A percentile compares a stretch with the other conserved stretches of the same genome.
Evolutionary conservation across 2,888 invertebrate genomes (phyloP).

Genomic region (Chloromyia formosa): DNA sequence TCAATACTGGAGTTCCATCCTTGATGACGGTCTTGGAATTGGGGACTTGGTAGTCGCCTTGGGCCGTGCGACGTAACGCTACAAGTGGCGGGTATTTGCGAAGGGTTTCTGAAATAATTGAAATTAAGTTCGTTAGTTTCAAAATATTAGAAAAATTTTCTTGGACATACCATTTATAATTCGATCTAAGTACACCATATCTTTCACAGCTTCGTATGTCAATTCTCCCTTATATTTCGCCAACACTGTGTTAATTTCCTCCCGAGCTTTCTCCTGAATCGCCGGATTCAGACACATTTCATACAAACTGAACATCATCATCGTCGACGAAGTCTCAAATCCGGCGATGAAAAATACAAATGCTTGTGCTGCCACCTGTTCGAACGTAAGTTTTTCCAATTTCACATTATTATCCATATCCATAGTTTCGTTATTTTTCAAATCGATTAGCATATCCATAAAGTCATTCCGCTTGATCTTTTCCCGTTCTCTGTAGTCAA

Average conservation of each 20-base stretch:
- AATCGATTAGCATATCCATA: conserved; percentile 66
- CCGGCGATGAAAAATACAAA: conserved; percentile 65
- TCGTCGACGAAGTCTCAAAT: conserved; percentile 71
- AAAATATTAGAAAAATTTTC: background rate
- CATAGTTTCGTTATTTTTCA: conserved; percentile 54
- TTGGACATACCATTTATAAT: conserved; percentile 62
- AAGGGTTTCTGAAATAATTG: background rate
- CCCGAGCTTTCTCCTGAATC: conserved; percentile 63
- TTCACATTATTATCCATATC: background rate
- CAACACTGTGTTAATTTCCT: conserved; percentile 62
- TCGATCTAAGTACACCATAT: conserved; percentile 65
- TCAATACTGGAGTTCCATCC: conserved; percentile 64
- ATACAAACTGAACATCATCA: conserved; percentile 68
- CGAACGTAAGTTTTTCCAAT: conserved; percentile 50
- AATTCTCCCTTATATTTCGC: conserved; percentile 60
- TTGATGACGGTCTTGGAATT: conserved; percentile 63
- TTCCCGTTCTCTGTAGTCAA: conserved; percentile 60
- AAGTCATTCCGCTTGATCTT: conserved; percentile 65
- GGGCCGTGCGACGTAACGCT: background rate
- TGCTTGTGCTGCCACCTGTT: conserved; percentile 59
- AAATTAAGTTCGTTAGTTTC: background rate
- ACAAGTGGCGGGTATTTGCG: conserved; percentile 6
- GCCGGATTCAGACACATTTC: conserved; percentile 65
- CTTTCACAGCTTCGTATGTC: conserved; percentile 64
- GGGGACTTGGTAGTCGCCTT: background rate